Conservation (phyloP, 92 coral and sea anemone species). For the Zoanthus gigantus region DNA sequence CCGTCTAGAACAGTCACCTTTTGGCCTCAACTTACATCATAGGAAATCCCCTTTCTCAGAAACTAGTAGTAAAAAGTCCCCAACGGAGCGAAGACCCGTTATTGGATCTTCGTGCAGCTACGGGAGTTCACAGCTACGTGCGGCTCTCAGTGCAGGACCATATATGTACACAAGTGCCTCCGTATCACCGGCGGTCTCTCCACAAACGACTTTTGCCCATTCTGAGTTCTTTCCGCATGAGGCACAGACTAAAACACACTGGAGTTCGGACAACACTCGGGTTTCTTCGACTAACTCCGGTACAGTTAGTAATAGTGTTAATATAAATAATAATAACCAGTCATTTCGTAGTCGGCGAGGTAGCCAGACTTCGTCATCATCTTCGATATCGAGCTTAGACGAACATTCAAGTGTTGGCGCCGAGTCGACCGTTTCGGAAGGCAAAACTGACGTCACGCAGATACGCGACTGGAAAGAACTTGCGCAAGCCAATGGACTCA, state of each 20-base stretch:
- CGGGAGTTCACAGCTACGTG: slow-evolving; percentile 63
- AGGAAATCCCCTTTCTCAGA: slow-evolving; percentile 70
- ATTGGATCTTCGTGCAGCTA: slow-evolving; percentile 51
- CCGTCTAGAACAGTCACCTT: slow-evolving; percentile 88
- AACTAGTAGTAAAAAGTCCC: slow-evolving; percentile 53
- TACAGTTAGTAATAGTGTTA: slow-evolving; percentile 24
- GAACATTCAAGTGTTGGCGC: slow-evolving; percentile 91
- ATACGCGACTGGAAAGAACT: slow-evolving; percentile 93
- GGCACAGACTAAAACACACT: slow-evolving; percentile 81
- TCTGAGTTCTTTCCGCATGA: slow-evolving; percentile 91
- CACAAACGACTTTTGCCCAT: slow-evolving; percentile 74
- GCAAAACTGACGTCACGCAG: slow-evolving; percentile 90
- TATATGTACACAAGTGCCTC: slow-evolving; percentile 58
- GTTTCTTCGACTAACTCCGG: slow-evolving; percentile 52
- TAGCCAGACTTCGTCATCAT: slow-evolving; percentile 94
- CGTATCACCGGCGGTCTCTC: slow-evolving; percentile 41
- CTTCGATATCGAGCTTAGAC: slow-evolving; percentile 96
- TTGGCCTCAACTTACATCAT: slow-evolving; percentile 85
- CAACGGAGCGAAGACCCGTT: slow-evolving; percentile 47
- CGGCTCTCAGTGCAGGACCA: slow-evolving; percentile 62
- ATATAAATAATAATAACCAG: slow-evolving; percentile 38
- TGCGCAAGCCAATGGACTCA: slow-evolving; percentile 93
- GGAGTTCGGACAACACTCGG: slow-evolving; percentile 72
- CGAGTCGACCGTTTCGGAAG: slow-evolving; percentile 82
- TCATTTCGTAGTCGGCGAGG: slow-evolving; percentile 74